Conservation (phyloP, 1,140 invertebrate species). For the Drosophila auraria region DNA sequence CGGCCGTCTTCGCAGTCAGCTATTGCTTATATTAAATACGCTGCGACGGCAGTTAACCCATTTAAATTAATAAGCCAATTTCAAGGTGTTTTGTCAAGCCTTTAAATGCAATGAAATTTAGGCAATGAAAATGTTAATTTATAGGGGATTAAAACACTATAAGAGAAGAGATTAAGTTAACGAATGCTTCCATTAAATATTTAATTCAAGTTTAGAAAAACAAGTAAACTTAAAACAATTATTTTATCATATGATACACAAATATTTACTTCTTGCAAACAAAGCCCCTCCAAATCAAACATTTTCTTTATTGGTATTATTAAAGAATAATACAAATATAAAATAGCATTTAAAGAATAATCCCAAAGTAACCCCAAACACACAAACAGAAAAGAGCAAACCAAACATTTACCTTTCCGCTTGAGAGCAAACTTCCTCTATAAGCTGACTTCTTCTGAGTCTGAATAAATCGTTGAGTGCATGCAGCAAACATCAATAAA, state of each 20-base stretch:
- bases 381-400: constrained; percentile 1
- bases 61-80: constrained; percentile 35
- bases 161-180: not conserved
- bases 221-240: not conserved
- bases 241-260: not conserved
- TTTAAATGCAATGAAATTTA: not conserved
- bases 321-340: not conserved
- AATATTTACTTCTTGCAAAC: not conserved
- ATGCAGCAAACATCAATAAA: constrained; percentile 39
- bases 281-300: not conserved
- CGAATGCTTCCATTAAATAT: too few relatives aligned
- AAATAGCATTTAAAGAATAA: not conserved
- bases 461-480: constrained; percentile 12
- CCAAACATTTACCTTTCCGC: constrained; percentile 26
- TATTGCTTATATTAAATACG: not conserved
- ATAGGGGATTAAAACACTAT: not conserved
- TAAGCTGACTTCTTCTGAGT: not conserved
- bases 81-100: constrained; percentile 33
- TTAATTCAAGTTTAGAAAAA: too few relatives aligned
- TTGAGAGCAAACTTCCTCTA: constrained; percentile 27
- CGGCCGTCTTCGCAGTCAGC: not conserved
- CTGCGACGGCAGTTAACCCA: constrained; percentile 29
- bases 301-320: not conserved
- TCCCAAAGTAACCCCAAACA: not conserved
- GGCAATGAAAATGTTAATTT: not conserved